A percentile compares a stretch with the other conserved stretches of the same genome.
phyloP scores from a whole-genome alignment of 2,113 vertebrate genomes.

The Dasyurus viverrinus region DNA sequence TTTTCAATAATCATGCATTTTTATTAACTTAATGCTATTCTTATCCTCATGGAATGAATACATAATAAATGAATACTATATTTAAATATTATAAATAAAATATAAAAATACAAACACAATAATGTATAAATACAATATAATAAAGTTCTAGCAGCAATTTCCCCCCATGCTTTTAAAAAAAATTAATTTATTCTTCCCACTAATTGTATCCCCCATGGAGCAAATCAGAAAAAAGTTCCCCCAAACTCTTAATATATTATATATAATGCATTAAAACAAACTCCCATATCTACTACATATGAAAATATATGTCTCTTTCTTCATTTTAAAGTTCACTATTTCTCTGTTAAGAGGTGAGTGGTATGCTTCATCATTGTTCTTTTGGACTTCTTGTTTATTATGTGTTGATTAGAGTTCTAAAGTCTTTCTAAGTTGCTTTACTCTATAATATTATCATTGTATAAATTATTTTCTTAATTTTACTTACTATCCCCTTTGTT shows the following conservation, averaged over 20 bases:
- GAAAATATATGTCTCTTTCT: background rate
- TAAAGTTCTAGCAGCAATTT: background rate
- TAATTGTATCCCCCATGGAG: background rate
- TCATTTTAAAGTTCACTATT: background rate
- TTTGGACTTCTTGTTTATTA: background rate
- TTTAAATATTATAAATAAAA: no score
- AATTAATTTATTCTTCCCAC: background rate
- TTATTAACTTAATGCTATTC: no score
- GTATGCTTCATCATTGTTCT: background rate
- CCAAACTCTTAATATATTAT: background rate
- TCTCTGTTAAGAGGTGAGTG: background rate
- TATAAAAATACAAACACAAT: no score
- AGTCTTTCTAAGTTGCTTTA: background rate
- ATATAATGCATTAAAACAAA: background rate
- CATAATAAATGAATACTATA: background rate
- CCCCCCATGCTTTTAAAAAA: background rate
- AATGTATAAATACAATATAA: background rate
- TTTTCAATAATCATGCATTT: background rate
- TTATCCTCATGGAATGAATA: background rate
- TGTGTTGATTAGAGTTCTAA: background rate
- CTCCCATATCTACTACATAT: background rate
- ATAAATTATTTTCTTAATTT: background rate
- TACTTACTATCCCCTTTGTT: background rate
- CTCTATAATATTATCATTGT: background rate
- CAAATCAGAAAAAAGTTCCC: no score